Conservation (phyloP, 1,140 invertebrate species). For the Doryteuthis pealeii region DNA sequence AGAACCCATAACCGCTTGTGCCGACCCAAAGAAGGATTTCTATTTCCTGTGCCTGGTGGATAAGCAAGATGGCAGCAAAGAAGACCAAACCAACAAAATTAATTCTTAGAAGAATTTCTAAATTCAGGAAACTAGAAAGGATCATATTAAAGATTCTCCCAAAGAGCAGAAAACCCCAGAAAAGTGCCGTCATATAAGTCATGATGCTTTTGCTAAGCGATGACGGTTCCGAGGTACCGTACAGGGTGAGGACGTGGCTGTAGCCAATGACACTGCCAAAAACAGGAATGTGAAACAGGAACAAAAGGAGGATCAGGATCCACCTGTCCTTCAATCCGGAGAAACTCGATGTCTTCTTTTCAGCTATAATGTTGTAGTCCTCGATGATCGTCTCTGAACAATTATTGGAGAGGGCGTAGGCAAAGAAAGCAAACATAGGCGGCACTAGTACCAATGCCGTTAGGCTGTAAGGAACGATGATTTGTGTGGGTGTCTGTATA, state of each 20-base stretch:
- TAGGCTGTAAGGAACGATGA: conserved; percentile 17
- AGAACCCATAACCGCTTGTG: conserved; percentile 15
- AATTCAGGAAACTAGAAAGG: conserved; percentile 9
- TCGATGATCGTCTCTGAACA: too few relatives aligned
- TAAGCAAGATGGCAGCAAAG: conserved; percentile 1
- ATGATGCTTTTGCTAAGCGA: conserved; percentile 14
- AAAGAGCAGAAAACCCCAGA: conserved; percentile 18
- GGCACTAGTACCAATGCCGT: conserved; percentile 12
- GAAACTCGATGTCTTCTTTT: neutral
- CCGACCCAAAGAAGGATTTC: conserved; percentile 24
- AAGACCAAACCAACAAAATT: conserved; percentile 16
- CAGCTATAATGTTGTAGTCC: neutral
- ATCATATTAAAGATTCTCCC: conserved; percentile 16
- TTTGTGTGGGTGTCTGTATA: neutral
- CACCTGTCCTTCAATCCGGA: neutral
- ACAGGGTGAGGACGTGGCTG: conserved; percentile 16
- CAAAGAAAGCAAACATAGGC: conserved; percentile 20
- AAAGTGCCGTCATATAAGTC: conserved; percentile 15
- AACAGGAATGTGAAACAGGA: conserved; percentile 20
- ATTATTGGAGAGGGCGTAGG: conserved; percentile 7
- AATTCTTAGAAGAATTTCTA: conserved; percentile 4
- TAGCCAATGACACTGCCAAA: conserved; percentile 19
- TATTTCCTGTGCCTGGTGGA: neutral
- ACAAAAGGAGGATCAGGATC: conserved; percentile 2
- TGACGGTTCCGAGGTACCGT: conserved; percentile 11